Percentiles rank a stretch among this genome's conserved stretches.
Conservation (phyloP, 2,113 vertebrate genomes). For the Helogale parvula region DNA sequence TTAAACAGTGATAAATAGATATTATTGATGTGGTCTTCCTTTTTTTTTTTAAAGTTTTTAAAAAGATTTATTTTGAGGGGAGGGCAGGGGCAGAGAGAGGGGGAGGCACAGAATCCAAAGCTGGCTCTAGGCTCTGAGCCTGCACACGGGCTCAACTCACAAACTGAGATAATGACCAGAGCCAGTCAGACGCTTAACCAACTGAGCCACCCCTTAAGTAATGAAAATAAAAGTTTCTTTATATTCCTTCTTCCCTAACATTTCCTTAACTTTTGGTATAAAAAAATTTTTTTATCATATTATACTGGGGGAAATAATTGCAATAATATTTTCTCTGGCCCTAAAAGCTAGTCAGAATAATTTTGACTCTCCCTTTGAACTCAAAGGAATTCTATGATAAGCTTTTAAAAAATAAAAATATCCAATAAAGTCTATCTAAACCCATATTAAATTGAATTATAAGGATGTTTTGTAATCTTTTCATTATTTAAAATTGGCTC, state of each 20-base stretch:
- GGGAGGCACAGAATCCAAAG: no score
- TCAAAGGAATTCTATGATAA: slow-evolving; percentile 22
- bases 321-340: slow-evolving; percentile 36
- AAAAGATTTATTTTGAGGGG: no score
- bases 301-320: neutral
- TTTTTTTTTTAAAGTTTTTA: neutral
- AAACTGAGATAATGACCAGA: no score
- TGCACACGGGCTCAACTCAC: no score
- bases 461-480: slow-evolving; percentile 35
- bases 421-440: neutral
- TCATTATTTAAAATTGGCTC: neutral
- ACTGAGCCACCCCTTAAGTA: neutral
- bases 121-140: no score
- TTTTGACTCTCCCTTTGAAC: slow-evolving; percentile 31
- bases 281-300: neutral
- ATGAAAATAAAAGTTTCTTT: neutral
- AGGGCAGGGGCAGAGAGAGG: no score
- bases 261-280: slow-evolving; percentile 7
- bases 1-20: neutral
- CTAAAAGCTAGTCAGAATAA: neutral
- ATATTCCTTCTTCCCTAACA: neutral
- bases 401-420: neutral
- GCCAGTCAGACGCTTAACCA: no score
- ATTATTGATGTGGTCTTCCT: neutral
- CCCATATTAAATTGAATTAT: neutral